Conservation (phyloP, 2,113 vertebrate genomes). For the Carassius gibelio region DNA sequence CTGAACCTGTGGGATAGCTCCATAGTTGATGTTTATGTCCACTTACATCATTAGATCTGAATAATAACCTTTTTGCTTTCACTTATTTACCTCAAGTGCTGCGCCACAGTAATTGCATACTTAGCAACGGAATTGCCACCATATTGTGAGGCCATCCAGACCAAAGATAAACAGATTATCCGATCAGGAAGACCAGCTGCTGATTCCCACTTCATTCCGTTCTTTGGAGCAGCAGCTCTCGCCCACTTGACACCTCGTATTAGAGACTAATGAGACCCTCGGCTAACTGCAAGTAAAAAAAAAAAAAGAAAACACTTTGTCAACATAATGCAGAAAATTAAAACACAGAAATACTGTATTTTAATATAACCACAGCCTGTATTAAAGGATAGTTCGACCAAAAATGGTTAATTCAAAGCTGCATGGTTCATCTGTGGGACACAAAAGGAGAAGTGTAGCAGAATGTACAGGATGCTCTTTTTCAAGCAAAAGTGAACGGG, state of each 20-base stretch:
- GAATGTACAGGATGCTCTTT: background rate
- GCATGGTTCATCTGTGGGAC: background rate
- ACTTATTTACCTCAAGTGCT: conserved; percentile 31
- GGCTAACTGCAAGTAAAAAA: background rate
- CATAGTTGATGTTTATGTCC: conserved; percentile 27
- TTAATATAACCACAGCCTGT: background rate
- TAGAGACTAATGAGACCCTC: conserved; percentile 21
- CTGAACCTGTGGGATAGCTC: conserved; percentile 9
- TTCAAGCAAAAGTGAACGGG: background rate
- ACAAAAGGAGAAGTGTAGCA: background rate
- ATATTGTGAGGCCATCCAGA: conserved; percentile 28
- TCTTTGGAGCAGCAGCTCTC: conserved; percentile 4
- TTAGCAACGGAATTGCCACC: conserved; percentile 33
- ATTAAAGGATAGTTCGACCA: background rate
- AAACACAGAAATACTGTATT: background rate
- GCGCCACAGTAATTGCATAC: conserved; percentile 23
- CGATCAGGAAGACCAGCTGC: conserved; percentile 45
- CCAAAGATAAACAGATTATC: conserved; percentile 44
- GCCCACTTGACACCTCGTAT: conserved; percentile 10
- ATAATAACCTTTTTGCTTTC: conserved; percentile 36
- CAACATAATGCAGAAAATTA: background rate
- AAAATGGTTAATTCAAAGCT: background rate
- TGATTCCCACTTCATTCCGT: conserved; percentile 17
- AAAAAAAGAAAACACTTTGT: background rate
- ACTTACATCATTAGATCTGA: conserved; percentile 32